phyloP scores from a whole-genome alignment of 2,113 vertebrate genomes.

The Ranitomeya variabilis region DNA sequence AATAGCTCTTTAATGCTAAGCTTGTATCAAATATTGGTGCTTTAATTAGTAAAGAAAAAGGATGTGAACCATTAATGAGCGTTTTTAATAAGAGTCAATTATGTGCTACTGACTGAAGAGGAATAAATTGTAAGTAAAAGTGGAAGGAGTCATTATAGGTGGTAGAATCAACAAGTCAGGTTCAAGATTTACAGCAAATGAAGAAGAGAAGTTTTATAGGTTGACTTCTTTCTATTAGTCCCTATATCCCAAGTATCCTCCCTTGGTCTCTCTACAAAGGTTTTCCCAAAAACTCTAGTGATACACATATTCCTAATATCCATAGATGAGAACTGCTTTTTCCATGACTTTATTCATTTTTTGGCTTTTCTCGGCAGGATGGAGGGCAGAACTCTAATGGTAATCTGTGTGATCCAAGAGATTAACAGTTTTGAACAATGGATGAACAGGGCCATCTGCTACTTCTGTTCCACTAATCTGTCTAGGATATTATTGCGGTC shows the following conservation, averaged over 20 bases:
- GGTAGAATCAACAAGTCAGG: neutral
- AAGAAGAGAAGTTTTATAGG: too few species aligned
- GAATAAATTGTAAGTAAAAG: neutral
- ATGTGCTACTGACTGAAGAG: neutral
- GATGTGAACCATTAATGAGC: neutral
- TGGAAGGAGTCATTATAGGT: neutral
- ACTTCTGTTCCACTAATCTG: neutral
- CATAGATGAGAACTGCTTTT: neutral
- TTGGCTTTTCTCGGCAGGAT: neutral
- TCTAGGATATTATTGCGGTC: neutral
- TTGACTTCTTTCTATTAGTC: too few species aligned
- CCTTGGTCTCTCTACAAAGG: too few species aligned
- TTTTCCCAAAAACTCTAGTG: too few species aligned
- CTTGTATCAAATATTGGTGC: neutral
- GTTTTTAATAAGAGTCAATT: neutral
- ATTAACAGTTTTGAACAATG: constrained; percentile 5
- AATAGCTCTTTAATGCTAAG: neutral
- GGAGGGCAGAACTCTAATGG: neutral
- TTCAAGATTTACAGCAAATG: neutral
- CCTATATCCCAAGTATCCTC: too few species aligned
- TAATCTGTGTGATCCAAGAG: neutral
- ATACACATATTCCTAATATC: too few species aligned
- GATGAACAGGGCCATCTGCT: neutral
- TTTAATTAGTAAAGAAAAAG: neutral
- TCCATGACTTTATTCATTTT: neutral